Conservation (phyloP, 2,888 invertebrate genomes). For the Nasonovia ribisnigri region DNA sequence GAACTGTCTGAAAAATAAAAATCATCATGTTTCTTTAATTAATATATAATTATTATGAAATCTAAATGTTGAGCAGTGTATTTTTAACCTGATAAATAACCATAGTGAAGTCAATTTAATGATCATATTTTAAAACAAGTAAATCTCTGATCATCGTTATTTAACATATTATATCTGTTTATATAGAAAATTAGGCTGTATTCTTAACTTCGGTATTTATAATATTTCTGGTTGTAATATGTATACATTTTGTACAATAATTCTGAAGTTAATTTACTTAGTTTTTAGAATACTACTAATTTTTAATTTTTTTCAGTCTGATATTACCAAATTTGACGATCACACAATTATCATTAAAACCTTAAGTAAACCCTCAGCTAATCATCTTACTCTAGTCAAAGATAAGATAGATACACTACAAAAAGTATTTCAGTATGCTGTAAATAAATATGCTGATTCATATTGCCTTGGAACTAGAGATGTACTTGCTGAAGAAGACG, state of each 20-base stretch:
- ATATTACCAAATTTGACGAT: conserved; percentile 77
- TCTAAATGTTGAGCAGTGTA: too few relatives aligned
- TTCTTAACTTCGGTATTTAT: not conserved
- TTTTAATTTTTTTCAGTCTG: conserved; percentile 75
- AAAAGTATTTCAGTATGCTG: conserved; percentile 85
- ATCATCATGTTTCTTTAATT: too few relatives aligned
- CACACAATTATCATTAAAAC: conserved; percentile 81
- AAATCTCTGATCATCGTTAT: not conserved
- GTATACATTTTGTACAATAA: not conserved
- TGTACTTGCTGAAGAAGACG: conserved; percentile 93
- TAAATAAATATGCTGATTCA: conserved; percentile 79
- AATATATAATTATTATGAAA: too few relatives aligned
- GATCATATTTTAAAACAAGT: not conserved
- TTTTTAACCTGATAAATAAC: not conserved
- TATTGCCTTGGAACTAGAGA: conserved; percentile 90
- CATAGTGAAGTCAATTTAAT: not conserved
- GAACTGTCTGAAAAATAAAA: not conserved
- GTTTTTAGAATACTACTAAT: not conserved
- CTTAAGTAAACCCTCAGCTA: conserved; percentile 77
- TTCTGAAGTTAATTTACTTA: not conserved
- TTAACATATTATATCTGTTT: too few relatives aligned
- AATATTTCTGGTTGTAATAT: not conserved
- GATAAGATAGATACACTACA: conserved; percentile 86
- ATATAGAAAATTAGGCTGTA: too few relatives aligned
- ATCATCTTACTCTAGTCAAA: conserved; percentile 81